A percentile compares a stretch with the other conserved stretches of the same genome.
phyloP scores from a whole-genome alignment of 2,797 vertebrate genomes.

The Percopsis omiscomaycus region DNA sequence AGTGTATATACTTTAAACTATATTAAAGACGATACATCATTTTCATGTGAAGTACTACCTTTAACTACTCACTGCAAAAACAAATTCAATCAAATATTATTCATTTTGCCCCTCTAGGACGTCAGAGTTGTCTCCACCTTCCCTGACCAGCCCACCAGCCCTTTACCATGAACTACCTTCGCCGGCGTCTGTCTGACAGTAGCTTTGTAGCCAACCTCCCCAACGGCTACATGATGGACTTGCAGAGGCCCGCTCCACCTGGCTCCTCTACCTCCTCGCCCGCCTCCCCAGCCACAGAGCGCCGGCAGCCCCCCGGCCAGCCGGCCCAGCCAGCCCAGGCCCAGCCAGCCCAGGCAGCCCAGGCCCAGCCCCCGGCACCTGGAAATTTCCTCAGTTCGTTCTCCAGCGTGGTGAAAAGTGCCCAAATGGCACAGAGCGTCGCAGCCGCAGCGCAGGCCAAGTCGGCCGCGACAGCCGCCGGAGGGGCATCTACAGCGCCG shows the following conservation, averaged over 20 bases:
- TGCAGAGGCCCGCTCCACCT: slow-evolving; percentile 84
- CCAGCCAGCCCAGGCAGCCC: slow-evolving; percentile 37
- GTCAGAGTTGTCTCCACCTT: slow-evolving; percentile 28
- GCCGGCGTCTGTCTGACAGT: slow-evolving; percentile 93
- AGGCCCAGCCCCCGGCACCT: slow-evolving; percentile 43
- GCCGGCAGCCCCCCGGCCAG: slow-evolving; percentile 77
- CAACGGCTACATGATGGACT: slow-evolving; percentile 95
- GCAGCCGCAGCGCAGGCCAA: slow-evolving; percentile 74
- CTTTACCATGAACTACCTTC: slow-evolving; percentile 92
- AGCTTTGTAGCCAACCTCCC: slow-evolving; percentile 96
- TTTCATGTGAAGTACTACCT: no score
- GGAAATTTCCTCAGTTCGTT: slow-evolving; percentile 92
- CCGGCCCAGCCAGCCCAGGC: slow-evolving; percentile 59
- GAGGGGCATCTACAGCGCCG: slow-evolving; percentile 24
- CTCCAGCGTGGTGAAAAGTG: slow-evolving; percentile 91
- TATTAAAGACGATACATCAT: no score
- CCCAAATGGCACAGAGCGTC: slow-evolving; percentile 75
- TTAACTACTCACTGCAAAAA: no score
- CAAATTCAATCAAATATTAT: no score
- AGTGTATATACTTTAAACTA: no score
- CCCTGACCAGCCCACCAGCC: slow-evolving; percentile 54
- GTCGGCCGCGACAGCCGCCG: slow-evolving; percentile 60
- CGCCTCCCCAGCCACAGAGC: slow-evolving; percentile 85
- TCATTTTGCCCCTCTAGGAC: slow-evolving; percentile 23
- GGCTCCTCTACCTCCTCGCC: slow-evolving; percentile 81